Evolutionary conservation across 2,797 vertebrate species (phyloP), one percentile per base, ranked within the genome.

Genomic region (Malacoraja senta): DNA sequence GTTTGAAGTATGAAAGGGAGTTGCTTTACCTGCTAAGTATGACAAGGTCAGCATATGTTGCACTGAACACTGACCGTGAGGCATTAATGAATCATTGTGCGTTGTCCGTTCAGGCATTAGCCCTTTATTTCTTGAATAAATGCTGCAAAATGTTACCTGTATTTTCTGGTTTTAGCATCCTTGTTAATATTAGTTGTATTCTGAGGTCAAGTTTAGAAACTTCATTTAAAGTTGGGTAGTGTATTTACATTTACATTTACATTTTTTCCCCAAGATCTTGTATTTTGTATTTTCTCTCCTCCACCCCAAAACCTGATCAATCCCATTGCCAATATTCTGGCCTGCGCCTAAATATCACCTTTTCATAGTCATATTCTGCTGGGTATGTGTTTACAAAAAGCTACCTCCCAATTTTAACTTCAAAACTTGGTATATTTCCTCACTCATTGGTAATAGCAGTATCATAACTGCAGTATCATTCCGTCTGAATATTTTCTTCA

Each of bases 31-130:
- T 61, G 76, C 8, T 71, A 38, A 74, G 86, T 93, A 93, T 92
- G 93, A 88, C 77, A 15, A 8, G 93, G 93, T 79, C 91, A 93
- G 94, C 94, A 93, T 94, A 94, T 94, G 94, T 80, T 93, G n/a
- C 58, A 83, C 93, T 12, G 90, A 72, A 26, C 58, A 83, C 93
- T 12, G 90, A 72, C 93, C 93, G 63, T 93, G 38, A 0, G 38
- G 78, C 81, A 83, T 78, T 93, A 83, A 93, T 77, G 83, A 91
- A 44, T 76, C n/a, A 21, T 68, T 88, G n/a, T 68, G 63, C 17
- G 3, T 9, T 21, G n/a, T 24, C 84, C 12, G 24, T 88, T n/a
- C 84, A 68, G 35, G n/a, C 6, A n/a, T 8, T n/a, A 7, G n/a
- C 63, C 63, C 65, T 88, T 88, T 68, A 35, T 19, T 68, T 7